phyloP scores from a whole-genome alignment of 2,888 invertebrate genomes.

The Amphiduros pacificus region DNA sequence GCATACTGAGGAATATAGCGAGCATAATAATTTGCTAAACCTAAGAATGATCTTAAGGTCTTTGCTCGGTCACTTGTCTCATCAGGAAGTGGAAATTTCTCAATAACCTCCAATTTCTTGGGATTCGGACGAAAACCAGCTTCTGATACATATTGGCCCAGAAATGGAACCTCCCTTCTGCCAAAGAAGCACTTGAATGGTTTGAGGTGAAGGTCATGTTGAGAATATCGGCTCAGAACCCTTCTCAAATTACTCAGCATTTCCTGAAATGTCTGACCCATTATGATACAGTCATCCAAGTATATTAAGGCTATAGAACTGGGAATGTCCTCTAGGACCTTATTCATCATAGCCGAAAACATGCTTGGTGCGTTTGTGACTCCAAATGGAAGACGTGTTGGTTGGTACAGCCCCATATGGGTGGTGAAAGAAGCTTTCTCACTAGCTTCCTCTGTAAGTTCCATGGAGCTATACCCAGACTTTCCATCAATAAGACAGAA shows the following conservation, averaged over 20 bases:
- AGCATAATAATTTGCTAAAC: neutral
- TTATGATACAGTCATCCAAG: slow-evolving; percentile 21
- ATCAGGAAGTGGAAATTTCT: neutral
- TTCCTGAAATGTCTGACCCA: neutral
- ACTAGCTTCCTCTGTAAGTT: slow-evolving; percentile 1
- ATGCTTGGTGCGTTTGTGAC: slow-evolving; percentile 19
- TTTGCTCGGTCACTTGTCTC: neutral
- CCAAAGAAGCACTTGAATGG: neutral
- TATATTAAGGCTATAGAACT: slow-evolving; percentile 18
- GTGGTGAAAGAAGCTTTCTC: slow-evolving; percentile 21
- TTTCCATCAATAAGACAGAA: slow-evolving; percentile 19
- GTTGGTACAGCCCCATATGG: slow-evolving; percentile 19
- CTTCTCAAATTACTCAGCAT: slow-evolving; percentile 6
- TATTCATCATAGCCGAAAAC: slow-evolving; percentile 20
- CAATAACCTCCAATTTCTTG: neutral
- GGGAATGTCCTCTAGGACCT: neutral
- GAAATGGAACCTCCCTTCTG: neutral
- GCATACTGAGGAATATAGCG: slow-evolving; percentile 24
- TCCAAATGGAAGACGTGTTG: slow-evolving; percentile 20
- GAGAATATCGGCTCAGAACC: slow-evolving; percentile 6
- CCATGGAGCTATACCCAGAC: slow-evolving; percentile 21
- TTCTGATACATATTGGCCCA: neutral
- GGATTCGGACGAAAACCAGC: neutral
- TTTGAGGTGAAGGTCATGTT: neutral
- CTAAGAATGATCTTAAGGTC: slow-evolving; percentile 1